Evolutionary conservation across 2,113 vertebrate genomes (phyloP).

Genomic region (Etia nguti): DNA sequence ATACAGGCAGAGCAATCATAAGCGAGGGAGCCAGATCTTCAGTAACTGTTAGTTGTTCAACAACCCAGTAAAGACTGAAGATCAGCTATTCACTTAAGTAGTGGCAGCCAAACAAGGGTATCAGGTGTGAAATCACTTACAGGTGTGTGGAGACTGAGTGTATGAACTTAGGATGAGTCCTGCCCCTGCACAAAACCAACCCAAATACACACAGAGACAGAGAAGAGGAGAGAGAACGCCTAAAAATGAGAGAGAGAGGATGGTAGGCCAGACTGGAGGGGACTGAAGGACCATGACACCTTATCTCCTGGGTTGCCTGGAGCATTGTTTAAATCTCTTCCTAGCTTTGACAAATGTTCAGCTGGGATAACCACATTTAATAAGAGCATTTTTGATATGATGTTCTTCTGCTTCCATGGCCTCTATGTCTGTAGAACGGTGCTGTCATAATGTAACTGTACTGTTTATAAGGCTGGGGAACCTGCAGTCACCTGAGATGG

Average conservation of each 20-base stretch:
- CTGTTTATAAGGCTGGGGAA: background rate
- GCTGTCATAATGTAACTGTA: background rate
- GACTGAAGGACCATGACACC: background rate
- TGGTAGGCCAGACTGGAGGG: background rate
- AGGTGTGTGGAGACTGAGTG: background rate
- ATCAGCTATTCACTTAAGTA: background rate
- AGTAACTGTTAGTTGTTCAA: background rate
- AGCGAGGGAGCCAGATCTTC: background rate
- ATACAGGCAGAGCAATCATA: background rate
- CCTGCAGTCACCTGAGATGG: background rate
- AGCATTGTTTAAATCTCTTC: background rate
- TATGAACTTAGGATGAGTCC: background rate
- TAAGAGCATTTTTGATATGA: background rate
- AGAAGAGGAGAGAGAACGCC: background rate
- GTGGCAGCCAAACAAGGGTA: fast-evolving
- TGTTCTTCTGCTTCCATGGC: background rate
- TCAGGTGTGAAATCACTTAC: background rate
- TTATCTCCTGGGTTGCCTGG: background rate
- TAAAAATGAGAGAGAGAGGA: background rate
- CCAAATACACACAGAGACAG: background rate
- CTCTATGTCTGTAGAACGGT: background rate
- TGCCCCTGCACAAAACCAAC: background rate
- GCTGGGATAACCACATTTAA: background rate
- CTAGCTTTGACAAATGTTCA: background rate
- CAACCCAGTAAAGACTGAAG: background rate